A percentile compares a stretch with the other conserved stretches of the same genome.
Conservation (phyloP, 2,888 invertebrate species). For the Hydropsyche betteni region DNA sequence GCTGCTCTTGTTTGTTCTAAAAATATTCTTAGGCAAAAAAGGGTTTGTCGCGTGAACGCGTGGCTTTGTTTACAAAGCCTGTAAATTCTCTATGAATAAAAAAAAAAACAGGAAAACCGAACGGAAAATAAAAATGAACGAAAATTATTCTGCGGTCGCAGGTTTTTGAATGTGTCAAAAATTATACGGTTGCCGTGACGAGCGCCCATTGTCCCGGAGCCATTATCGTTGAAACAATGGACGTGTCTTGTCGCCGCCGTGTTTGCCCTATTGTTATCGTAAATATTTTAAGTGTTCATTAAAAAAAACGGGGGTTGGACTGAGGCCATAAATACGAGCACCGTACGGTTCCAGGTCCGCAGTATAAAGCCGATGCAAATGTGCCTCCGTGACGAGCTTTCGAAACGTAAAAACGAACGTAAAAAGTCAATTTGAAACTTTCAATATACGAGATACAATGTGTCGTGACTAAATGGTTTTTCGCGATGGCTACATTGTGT, state of each 20-base stretch:
- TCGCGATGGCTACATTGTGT: no score
- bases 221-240: conserved; percentile 38
- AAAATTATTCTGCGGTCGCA: background rate
- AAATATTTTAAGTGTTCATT: conserved; percentile 35
- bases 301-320: no score
- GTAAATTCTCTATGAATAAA: background rate
- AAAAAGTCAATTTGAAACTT: no score
- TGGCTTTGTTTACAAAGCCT: background rate
- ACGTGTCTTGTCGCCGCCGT: conserved; percentile 35
- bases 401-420: no score
- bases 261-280: conserved; percentile 32
- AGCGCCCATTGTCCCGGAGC: conserved; percentile 23
- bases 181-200: conserved; percentile 36
- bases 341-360: no score
- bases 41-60: background rate
- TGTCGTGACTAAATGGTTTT: no score
- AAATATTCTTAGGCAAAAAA: background rate
- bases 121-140: no score
- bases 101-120: background rate
- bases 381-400: no score
- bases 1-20: background rate
- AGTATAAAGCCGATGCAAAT: no score
- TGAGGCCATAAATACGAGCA: no score
- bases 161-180: conserved; percentile 38
- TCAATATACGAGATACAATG: no score